These are phyloP conservation scores for Drosophila punjabiensis DNA, from an alignment of 1,140 invertebrate species.

Conservation along the genomic window DNA sequence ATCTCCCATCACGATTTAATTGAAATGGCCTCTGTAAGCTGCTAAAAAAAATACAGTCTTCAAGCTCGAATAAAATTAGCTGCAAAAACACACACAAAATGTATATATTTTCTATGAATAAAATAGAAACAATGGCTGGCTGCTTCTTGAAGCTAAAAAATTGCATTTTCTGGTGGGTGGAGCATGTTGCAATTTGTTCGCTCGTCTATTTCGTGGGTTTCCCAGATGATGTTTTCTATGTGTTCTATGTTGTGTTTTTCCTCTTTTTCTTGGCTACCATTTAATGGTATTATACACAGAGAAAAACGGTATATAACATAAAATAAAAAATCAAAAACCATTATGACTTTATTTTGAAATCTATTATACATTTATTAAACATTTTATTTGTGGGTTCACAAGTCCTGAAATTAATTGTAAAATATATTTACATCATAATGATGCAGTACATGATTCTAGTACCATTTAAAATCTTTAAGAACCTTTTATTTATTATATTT, in stretches of 20 bases:
- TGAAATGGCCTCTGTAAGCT: constrained; percentile 59
- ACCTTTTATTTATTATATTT: neutral
- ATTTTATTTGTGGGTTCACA: neutral
- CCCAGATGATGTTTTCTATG: constrained; percentile 44
- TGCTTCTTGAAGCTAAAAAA: constrained; percentile 34
- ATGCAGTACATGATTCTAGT: no score
- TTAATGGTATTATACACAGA: constrained; percentile 10
- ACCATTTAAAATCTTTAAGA: no score
- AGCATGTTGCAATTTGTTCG: constrained; percentile 62
- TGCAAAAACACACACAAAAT: constrained; percentile 46
- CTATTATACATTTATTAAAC: neutral
- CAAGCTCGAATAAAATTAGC: constrained; percentile 50
- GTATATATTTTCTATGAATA: constrained; percentile 30
- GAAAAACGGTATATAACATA: neutral
- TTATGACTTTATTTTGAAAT: neutral
- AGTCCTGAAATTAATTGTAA: no score
- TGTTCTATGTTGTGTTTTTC: constrained; percentile 44
- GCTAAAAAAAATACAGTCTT: constrained; percentile 11
- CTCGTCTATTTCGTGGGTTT: constrained; percentile 41
- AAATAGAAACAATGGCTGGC: constrained; percentile 66
- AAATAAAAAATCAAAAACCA: neutral
- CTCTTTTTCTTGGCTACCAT: constrained; percentile 14
- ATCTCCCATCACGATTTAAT: constrained; percentile 74
- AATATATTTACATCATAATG: no score
- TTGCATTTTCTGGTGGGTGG: constrained; percentile 66